Base-by-base conservation (phyloP, 1,140 invertebrate genomes). In the Apis laboriosa region DNA sequence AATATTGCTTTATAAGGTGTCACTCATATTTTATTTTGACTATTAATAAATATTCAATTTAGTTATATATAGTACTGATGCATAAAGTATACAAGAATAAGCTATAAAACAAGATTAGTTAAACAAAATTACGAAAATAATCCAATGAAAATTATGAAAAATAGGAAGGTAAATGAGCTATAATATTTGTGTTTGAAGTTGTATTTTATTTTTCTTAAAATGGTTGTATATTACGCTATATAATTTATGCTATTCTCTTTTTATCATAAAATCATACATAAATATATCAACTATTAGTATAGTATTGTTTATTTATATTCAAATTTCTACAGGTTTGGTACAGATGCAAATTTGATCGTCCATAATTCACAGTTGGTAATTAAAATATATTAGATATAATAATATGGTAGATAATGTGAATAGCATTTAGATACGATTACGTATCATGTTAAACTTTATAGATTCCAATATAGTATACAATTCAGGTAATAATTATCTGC, bases 401-500 rank as follows among this genome's bases (percentile, higher is more conserved):
- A 56, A 28, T 66, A 74, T 24, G 66, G 51, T 73, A 80, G 67
- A 61, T 9, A 64, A 63, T 74, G 51, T 66, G 60, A n/a, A 66
- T 80, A 74, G 70, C 58, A 61, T 64, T 53, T 80, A 74, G 70
- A 74, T 34, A 74, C 53, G 51, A 8, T 43, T 66, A 56, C 51
- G 19, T 74, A 56, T 49, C 73, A 17, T 56, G 49, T 80, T 79
- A 53, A 60, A 70, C 8, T 73, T 64, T 80, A 74, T 64, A 80
- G 70, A 43, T 80, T 55, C 63, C 49, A 79, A 80, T 55, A 55
- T 63, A 61, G 60, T 72, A 61, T 21, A 61, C 17, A 58, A 73
- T 28, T 61, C 43, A 61, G 56, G 34, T 72, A 71, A 58, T 61
- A 53, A 72, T n/a, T 72, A 21, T 21, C 63, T 56, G 66, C n/a